phyloP scores from a whole-genome alignment of 1,140 invertebrate species.

The Mycetomoellerius zeteki region DNA sequence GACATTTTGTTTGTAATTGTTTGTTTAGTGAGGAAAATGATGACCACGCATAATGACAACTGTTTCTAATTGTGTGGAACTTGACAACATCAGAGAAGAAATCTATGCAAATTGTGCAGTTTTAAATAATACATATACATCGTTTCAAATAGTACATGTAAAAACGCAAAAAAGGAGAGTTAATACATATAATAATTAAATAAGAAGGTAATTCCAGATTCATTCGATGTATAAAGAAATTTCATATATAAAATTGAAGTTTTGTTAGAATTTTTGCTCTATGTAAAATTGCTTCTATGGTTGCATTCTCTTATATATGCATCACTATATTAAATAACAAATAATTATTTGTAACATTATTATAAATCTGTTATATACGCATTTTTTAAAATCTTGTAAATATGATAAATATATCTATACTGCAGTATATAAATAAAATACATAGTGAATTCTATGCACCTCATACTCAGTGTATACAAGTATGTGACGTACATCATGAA shows the following conservation, averaged over 20 bases:
- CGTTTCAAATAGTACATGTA: not conserved
- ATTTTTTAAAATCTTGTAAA: slow-evolving; percentile 54
- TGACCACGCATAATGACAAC: slow-evolving; percentile 55
- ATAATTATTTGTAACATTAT: slow-evolving; percentile 28
- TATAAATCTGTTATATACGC: slow-evolving; percentile 14
- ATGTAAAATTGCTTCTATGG: slow-evolving; percentile 14
- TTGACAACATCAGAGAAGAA: slow-evolving; percentile 4
- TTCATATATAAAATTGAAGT: not conserved
- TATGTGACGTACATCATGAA: slow-evolving; percentile 7
- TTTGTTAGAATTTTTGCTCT: not conserved
- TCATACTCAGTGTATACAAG: slow-evolving; percentile 26
- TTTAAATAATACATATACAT: slow-evolving; percentile 28
- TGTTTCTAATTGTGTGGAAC: slow-evolving; percentile 14
- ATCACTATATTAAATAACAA: not conserved
- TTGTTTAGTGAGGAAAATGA: slow-evolving; percentile 73
- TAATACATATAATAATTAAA: not conserved
- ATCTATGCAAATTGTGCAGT: slow-evolving; percentile 14
- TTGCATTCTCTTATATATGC: not conserved
- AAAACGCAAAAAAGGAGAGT: slow-evolving; percentile 19
- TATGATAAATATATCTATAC: slow-evolving; percentile 55
- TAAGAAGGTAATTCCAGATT: not conserved
- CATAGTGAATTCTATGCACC: slow-evolving; percentile 42
- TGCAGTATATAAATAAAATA: slow-evolving; percentile 63
- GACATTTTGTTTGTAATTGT: not conserved
- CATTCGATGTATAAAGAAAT: slow-evolving; percentile 24